These are phyloP conservation scores for Lasiurus borealis DNA, from an alignment of 2,113 vertebrate species.

Conservation along the genomic window DNA sequence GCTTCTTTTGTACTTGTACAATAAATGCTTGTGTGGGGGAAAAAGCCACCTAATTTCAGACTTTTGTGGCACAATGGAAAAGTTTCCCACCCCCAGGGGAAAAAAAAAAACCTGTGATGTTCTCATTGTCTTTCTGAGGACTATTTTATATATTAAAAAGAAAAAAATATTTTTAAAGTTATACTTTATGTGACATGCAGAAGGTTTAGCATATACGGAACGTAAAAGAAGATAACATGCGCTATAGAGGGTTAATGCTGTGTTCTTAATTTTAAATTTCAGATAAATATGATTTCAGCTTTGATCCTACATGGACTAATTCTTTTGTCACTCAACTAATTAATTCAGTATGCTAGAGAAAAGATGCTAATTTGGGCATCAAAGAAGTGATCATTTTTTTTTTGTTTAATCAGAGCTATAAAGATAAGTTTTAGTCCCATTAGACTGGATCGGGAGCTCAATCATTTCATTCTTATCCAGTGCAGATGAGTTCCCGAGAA, in stretches of 20 bases:
- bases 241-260: slow-evolving; percentile 84
- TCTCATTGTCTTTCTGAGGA: slow-evolving; percentile 82
- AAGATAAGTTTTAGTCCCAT: slow-evolving; percentile 87
- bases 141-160: slow-evolving; percentile 74
- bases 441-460: slow-evolving; percentile 79
- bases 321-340: slow-evolving; percentile 90
- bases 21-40: slow-evolving; percentile 78
- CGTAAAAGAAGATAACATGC: slow-evolving; percentile 80
- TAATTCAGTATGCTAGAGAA: slow-evolving; percentile 90
- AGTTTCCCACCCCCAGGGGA: slow-evolving; percentile 55
- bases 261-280: slow-evolving; percentile 88
- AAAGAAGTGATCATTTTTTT: slow-evolving; percentile 88
- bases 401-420: slow-evolving; percentile 88
- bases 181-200: slow-evolving; percentile 76
- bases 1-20: slow-evolving; percentile 85
- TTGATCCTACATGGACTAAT: slow-evolving; percentile 91
- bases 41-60: slow-evolving; percentile 78
- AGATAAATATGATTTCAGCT: slow-evolving; percentile 88
- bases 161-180: slow-evolving; percentile 42
- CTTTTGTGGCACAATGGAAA: slow-evolving; percentile 76
- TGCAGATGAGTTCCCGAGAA: slow-evolving; percentile 65
- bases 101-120: slow-evolving; percentile 71
- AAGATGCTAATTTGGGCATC: slow-evolving; percentile 91
- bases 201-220: slow-evolving; percentile 76
- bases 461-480: slow-evolving; percentile 76